Evolutionary conservation across 2,888 invertebrate genomes (phyloP).

Genomic region (Eilema depressum): DNA sequence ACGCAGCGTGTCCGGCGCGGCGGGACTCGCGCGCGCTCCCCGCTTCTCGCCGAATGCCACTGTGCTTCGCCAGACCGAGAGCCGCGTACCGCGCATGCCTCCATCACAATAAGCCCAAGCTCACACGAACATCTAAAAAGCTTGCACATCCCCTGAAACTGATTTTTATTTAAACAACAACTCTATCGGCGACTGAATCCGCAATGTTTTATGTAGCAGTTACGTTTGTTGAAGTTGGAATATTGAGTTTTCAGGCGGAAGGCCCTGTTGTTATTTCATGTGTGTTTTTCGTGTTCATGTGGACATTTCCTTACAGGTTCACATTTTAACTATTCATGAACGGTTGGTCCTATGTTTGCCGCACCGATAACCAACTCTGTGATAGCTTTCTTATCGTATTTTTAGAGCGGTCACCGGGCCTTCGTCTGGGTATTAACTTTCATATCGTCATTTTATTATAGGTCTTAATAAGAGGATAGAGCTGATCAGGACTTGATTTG

Average conservation of each 20-base stretch:
- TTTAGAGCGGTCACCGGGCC: conserved; percentile 60
- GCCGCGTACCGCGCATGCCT: conserved; percentile 79
- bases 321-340: conserved; percentile 77
- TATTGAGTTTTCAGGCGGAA: conserved; percentile 42
- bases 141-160: conserved; percentile 68
- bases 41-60: conserved; percentile 73
- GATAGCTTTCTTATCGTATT: conserved; percentile 73
- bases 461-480: conserved; percentile 1
- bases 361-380: conserved; percentile 66
- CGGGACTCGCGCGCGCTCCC: conserved; percentile 60
- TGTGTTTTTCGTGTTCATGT: conserved; percentile 46
- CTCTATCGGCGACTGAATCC: conserved; percentile 56
- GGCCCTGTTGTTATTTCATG: conserved; percentile 32
- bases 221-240: conserved; percentile 48
- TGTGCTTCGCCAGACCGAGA: conserved; percentile 59
- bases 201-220: conserved; percentile 51
- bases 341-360: conserved; percentile 66
- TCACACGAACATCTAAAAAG: conserved; percentile 74
- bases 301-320: conserved; percentile 57
- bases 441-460: conserved; percentile 28
- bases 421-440: conserved; percentile 36
- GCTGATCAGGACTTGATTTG: neutral
- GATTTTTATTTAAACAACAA: conserved; percentile 73
- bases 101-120: conserved; percentile 74
- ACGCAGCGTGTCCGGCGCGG: conserved; percentile 46